phyloP scores from a whole-genome alignment of 2,113 vertebrate genomes.

The Gymnogyps californianus region DNA sequence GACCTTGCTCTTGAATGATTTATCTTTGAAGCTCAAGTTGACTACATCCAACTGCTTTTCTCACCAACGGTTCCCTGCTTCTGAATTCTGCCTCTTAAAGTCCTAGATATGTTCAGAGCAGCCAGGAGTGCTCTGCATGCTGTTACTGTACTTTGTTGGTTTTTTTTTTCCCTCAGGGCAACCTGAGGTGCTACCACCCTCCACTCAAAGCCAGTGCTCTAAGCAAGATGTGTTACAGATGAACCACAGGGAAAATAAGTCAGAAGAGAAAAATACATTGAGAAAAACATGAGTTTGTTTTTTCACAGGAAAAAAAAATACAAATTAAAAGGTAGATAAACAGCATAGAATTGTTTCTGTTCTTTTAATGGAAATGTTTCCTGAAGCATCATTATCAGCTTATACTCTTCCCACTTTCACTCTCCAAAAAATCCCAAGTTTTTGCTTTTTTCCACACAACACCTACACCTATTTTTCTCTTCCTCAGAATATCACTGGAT shows the following conservation, averaged over 20 bases:
- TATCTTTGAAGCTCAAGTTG: conserved; percentile 7
- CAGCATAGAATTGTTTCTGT: not conserved
- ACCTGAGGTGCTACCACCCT: not conserved
- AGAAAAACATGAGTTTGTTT: not conserved
- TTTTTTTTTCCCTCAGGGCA: not conserved
- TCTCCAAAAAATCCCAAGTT: not conserved
- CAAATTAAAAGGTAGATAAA: not conserved
- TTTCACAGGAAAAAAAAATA: accelerated
- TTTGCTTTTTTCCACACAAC: not conserved
- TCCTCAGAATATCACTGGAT: not conserved
- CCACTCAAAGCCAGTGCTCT: not conserved
- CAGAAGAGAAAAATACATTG: not conserved
- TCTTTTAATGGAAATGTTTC: not conserved
- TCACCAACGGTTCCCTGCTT: not conserved
- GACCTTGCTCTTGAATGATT: conserved; percentile 1
- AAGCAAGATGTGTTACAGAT: not conserved
- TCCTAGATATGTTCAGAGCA: not conserved
- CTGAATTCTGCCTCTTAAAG: not conserved
- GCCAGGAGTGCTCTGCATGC: not conserved
- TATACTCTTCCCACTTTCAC: not conserved
- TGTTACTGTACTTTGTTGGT: not conserved
- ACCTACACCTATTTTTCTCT: not conserved
- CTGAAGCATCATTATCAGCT: not conserved
- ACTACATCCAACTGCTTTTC: not conserved
- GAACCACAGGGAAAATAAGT: not conserved